A percentile compares a stretch with the other conserved stretches of the same genome.
These are phyloP conservation scores for Portunus trituberculatus DNA, from an alignment of 1,140 invertebrate genomes.

Conservation along the genomic window DNA sequence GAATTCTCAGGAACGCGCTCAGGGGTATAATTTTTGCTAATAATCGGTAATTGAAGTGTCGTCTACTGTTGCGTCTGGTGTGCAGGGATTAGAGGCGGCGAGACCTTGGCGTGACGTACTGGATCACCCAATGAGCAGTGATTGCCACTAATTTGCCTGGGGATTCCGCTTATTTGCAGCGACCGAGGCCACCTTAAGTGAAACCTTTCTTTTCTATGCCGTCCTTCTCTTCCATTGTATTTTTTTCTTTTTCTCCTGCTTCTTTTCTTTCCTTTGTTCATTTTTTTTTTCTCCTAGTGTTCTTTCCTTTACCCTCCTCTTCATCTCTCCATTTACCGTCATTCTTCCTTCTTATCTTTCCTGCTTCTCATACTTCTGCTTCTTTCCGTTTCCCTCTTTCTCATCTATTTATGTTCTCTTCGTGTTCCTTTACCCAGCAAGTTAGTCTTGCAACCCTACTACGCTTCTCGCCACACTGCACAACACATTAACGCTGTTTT, in stretches of 20 bases:
- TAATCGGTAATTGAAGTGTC: slow-evolving; percentile 69
- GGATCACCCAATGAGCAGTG: neutral
- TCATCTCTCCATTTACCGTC: no score
- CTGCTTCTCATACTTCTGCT: no score
- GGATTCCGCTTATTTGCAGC: neutral
- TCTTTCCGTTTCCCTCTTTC: no score
- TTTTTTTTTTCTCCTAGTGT: neutral
- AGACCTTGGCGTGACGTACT: neutral
- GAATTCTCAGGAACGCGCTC: slow-evolving; percentile 27
- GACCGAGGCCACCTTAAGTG: neutral
- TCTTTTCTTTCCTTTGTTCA: neutral
- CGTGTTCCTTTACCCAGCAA: no score
- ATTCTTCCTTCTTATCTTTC: no score
- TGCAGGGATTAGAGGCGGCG: neutral
- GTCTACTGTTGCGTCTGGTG: slow-evolving; percentile 58
- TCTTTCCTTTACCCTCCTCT: no score
- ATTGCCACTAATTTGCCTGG: neutral
- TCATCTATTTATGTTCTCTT: no score
- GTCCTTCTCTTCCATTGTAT: neutral
- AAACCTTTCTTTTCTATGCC: neutral
- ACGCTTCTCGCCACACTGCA: no score
- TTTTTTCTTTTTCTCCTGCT: neutral
- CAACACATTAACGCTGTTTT: no score
- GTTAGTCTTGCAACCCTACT: no score
- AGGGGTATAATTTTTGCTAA: slow-evolving; percentile 65